Conservation (phyloP, 1,140 invertebrate species). For the Penaeus chinensis region DNA sequence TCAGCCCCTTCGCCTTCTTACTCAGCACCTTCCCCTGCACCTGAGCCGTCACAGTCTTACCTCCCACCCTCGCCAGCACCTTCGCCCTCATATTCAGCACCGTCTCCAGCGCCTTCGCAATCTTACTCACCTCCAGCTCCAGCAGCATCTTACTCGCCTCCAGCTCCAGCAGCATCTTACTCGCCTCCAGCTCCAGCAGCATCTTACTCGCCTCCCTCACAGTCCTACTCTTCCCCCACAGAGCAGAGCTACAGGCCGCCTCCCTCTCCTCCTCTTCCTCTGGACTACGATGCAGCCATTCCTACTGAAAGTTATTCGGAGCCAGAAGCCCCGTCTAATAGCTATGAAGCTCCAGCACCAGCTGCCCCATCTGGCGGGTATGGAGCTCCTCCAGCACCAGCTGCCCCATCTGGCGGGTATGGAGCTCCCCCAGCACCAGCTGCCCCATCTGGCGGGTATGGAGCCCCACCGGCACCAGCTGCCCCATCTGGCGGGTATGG, state of each 20-base stretch:
- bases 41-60: background rate
- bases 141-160: background rate
- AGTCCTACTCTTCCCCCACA: background rate
- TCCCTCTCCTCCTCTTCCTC: conserved; percentile 3
- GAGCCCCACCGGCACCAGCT: too few relatives aligned
- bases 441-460: too few relatives aligned
- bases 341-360: background rate
- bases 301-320: too few relatives aligned
- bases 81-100: background rate
- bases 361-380: too few relatives aligned
- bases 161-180: background rate
- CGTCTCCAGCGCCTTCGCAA: conserved; percentile 4
- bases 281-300: conserved; percentile 7
- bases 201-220: background rate
- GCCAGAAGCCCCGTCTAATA: background rate
- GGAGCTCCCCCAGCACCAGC: too few relatives aligned
- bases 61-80: background rate
- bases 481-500: too few relatives aligned
- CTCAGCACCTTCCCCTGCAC: background rate
- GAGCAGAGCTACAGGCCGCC: conserved; percentile 5
- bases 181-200: background rate
- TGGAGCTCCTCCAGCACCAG: too few relatives aligned
- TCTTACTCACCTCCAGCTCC: conserved; percentile 3
- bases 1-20: background rate
- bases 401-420: too few relatives aligned